These are phyloP conservation scores for Tyrophagus putrescentiae DNA, from an alignment of 1,140 invertebrate genomes.

Conservation along the genomic window DNA sequence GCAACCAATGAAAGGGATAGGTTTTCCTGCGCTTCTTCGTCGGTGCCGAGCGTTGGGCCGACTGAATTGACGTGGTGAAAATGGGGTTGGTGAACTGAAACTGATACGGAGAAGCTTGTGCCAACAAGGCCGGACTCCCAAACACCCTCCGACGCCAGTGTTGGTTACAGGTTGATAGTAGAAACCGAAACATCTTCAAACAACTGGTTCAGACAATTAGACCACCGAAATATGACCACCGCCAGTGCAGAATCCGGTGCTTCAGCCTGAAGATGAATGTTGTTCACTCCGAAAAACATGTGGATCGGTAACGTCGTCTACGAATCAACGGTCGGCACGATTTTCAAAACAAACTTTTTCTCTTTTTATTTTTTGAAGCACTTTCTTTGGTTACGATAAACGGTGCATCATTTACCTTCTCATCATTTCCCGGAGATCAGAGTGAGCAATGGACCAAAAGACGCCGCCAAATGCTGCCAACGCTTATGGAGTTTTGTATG, in stretches of 20 bases:
- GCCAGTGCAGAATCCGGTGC: background rate
- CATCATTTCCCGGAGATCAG: background rate
- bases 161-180: background rate
- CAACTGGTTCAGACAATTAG: background rate
- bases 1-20: conserved; percentile 27
- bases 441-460: no score
- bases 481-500: background rate
- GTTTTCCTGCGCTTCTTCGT: conserved; percentile 29
- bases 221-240: background rate
- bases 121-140: background rate
- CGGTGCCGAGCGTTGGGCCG: background rate
- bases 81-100: background rate
- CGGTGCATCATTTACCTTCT: background rate
- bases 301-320: no score
- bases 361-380: background rate
- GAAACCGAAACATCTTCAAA: background rate
- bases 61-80: background rate
- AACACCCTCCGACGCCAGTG: background rate
- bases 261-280: background rate
- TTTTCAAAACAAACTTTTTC: conserved; percentile 1
- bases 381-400: no score
- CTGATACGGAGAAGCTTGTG: background rate
- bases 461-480: background rate
- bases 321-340: no score
- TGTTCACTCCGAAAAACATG: no score